phyloP scores from a whole-genome alignment of 1,140 invertebrate genomes.

The Pinna nobilis region DNA sequence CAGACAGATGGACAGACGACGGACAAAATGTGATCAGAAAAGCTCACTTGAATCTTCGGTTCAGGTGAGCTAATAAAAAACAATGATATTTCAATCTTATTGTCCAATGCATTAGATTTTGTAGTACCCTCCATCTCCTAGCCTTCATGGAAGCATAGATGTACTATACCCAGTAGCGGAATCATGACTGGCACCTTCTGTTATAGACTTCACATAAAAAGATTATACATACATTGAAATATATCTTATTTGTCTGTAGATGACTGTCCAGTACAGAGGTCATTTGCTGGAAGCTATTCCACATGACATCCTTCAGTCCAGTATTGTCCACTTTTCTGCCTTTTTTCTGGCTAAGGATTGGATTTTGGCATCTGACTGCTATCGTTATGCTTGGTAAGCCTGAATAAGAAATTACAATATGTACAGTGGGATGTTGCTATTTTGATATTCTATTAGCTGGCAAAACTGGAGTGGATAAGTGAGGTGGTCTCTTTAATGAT shows the following conservation, averaged over 20 bases:
- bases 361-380: background rate
- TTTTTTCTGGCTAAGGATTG: background rate
- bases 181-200: background rate
- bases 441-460: background rate
- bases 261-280: constrained; percentile 2
- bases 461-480: too few relatives aligned
- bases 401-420: background rate
- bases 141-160: too few relatives aligned
- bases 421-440: background rate
- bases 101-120: too few relatives aligned
- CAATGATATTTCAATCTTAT: too few relatives aligned
- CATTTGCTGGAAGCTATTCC: constrained; percentile 12
- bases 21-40: too few relatives aligned
- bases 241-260: constrained; percentile 4
- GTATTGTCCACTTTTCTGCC: background rate
- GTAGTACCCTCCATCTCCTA: too few relatives aligned
- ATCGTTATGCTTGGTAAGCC: background rate
- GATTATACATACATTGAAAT: background rate
- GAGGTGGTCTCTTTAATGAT: too few relatives aligned
- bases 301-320: background rate
- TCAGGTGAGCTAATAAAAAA: too few relatives aligned
- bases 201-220: background rate
- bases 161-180: too few relatives aligned
- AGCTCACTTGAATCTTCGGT: too few relatives aligned
- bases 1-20: too few relatives aligned